Evolutionary conservation across 2,113 vertebrate genomes (phyloP), one percentile per base, ranked within the genome.

Genomic region (Eurypyga helias): DNA sequence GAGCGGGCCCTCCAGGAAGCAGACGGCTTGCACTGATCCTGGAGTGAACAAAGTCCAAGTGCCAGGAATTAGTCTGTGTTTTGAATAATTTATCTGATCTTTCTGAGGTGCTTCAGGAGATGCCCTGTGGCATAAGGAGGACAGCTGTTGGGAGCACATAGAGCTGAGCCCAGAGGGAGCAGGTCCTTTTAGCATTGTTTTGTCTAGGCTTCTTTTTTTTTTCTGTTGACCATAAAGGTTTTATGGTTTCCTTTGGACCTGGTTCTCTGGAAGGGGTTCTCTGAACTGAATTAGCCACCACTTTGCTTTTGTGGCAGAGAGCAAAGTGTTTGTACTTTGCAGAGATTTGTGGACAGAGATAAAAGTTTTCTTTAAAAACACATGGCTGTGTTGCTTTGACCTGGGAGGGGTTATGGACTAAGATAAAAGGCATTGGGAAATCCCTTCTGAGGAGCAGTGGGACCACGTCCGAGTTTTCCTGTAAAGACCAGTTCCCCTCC

Each of bases 361-460:
- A 79, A 96, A 96, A 66, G 38, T 95, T 96, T 95, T 83, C 83
- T 95, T 95, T 91, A 64, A 89, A 94, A 97, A 92, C 89, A 93
- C 61, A 62, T 4, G 65, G 18, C 55, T 71, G 4, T 60, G 43
- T 81, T 92, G 78, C 65, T 92, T 96, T 96, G 93, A 91, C 87
- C 94, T 94, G 81, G 80, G 87, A 89, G 83, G 60, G 69, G 87
- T 64, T 82, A 48, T 96, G 93, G 89, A 79, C 52, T 21, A 19
- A 93, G 87, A 95, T 93, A 76, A 96, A 97, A 96, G 94, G 21
- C 6, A 0, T 89, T 96, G 96, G 87, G 77, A 96, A 96, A 72
- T 82, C 38, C 24, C 19, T 91, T 82, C 88, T 87, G 28, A 48
- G 72, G 51, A 75, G 33, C 7, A 33, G 67, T 71, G 51, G 83